Evolutionary conservation across 2,113 vertebrate species (phyloP), one percentile per base, ranked within the genome.

Genomic region (Rhineura floridana): DNA sequence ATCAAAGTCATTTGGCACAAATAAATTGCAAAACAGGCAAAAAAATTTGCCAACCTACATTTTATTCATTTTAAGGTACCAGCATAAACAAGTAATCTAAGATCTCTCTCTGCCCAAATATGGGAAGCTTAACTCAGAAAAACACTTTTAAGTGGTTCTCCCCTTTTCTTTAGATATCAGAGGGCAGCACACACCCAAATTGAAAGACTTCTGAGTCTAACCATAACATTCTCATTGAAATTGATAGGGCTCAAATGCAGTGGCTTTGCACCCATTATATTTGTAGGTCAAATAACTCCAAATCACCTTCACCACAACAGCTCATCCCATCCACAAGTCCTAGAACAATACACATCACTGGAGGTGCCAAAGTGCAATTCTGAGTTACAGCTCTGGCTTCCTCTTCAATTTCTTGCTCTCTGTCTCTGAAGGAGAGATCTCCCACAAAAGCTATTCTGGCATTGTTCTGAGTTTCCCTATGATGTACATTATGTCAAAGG

Each of bases 391-490:
- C 65, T 11, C 73, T 5, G 50, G 80, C 59, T 73, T 87, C 92
- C 91, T 91, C 87, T 91, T 83, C 85, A 15, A 70, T 80, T 92
- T 91, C 91, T 91, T 91, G 69, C 30, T 4, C 75, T 48, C n/a
- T 25, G 4, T 15, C 72, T 55, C 77, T 55, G 28, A 25, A 44
- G 33, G 63, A 19, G 46, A 84, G 46, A 77, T 11, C 10, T 5
- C 23, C 21, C 36, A 46, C 21, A 46, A 42, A 65, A 67, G 21
- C 11, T 23, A 4, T n/a, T 52, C 30, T 39, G 44, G 28, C 70
- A 55, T 42, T 82, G 46, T 67, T 73, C 7, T 12, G 0, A n/a
- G 19, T 81, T 52, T 59, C 36, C 1, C 10, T 67, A 23, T 15
- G 23, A 59, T 59, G 55, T 44, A 48, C 65, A 70, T 28, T 83